Evolutionary conservation across 2,888 invertebrate genomes (phyloP).

Genomic region (Linnaemya tessellans): DNA sequence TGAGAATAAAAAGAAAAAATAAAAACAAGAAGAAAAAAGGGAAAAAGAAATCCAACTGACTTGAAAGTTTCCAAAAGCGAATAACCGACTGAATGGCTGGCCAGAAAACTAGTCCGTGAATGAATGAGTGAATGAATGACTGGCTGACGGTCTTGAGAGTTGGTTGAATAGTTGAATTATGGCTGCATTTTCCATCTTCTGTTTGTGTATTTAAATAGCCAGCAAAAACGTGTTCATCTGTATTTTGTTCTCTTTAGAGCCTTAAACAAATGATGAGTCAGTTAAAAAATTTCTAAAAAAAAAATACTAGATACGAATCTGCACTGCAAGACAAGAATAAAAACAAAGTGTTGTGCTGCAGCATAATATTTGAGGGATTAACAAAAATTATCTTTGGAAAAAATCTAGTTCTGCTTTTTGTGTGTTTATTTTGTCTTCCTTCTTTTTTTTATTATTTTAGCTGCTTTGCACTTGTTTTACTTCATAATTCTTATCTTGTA

Average conservation of each 20-base stretch:
- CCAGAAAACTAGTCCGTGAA: constrained; percentile 19
- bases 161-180: constrained; percentile 32
- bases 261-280: constrained; percentile 68
- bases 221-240: constrained; percentile 66
- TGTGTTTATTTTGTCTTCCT: not conserved
- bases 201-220: constrained; percentile 47
- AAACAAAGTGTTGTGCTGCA: constrained; percentile 35
- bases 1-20: too few species aligned
- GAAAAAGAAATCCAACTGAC: constrained; percentile 47
- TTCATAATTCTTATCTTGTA: constrained; percentile 45
- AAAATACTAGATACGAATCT: constrained; percentile 23
- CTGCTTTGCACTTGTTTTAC: constrained; percentile 13
- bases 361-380: constrained; percentile 65
- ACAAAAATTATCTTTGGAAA: constrained; percentile 52
- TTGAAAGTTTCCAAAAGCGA: constrained; percentile 44
- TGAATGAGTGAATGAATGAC: constrained; percentile 5
- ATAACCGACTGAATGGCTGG: constrained; percentile 21
- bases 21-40: constrained; percentile 14
- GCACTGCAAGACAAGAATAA: not conserved
- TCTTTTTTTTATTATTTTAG: constrained; percentile 1
- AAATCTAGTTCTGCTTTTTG: not conserved
- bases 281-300: constrained; percentile 45
- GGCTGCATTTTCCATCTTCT: not conserved
- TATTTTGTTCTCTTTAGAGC: constrained; percentile 43
- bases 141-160: constrained; percentile 18